Evolutionary conservation across 2,113 vertebrate species (phyloP).

Genomic region (Hyperopisus bebe): DNA sequence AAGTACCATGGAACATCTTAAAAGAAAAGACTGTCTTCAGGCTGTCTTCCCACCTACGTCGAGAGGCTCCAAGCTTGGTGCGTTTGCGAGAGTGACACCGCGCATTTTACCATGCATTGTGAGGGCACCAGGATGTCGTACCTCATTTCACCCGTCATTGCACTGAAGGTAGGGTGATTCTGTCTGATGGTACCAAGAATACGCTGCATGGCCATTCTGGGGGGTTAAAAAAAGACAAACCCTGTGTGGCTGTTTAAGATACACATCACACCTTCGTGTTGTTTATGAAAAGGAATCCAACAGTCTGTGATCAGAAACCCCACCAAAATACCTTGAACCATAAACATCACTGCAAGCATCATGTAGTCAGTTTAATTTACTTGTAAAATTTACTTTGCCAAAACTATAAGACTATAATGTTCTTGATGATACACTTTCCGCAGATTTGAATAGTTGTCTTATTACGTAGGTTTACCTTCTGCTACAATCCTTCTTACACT

Average conservation of each 20-base stretch:
- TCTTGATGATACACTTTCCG: neutral
- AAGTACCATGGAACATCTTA: neutral
- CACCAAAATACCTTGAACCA: neutral
- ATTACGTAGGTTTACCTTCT: neutral
- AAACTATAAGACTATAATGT: neutral
- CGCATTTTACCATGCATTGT: neutral
- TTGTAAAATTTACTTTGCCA: neutral
- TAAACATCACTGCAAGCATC: neutral
- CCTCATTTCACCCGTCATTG: conserved; percentile 59
- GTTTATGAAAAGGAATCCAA: neutral
- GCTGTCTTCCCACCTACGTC: neutral
- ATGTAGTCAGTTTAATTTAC: neutral
- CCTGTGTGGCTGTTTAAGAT: neutral
- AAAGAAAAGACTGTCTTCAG: neutral
- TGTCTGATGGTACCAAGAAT: conserved; percentile 47
- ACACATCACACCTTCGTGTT: neutral
- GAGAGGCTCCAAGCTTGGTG: neutral
- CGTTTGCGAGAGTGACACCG: neutral
- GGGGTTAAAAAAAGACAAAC: neutral
- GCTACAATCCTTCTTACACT: neutral
- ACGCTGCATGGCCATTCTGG: conserved; percentile 21
- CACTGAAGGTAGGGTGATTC: conserved; percentile 44
- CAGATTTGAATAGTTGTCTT: neutral
- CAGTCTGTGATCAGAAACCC: neutral
- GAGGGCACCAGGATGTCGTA: conserved; percentile 48